Percentiles rank a stretch among this genome's conserved stretches.
Evolutionary conservation across 2,888 invertebrate genomes (phyloP).

Genomic region (Lochmaea capreae): DNA sequence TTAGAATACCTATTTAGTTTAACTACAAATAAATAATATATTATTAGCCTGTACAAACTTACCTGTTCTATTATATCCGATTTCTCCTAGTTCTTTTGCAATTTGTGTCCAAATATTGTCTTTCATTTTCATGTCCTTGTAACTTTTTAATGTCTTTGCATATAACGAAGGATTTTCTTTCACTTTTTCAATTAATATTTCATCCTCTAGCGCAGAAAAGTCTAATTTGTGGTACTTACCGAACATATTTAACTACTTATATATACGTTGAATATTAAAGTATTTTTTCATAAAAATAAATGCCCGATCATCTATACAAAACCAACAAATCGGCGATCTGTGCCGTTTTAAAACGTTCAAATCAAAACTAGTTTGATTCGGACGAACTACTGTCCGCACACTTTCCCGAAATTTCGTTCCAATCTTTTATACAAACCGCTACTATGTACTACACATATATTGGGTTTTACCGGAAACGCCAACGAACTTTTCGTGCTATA

Average conservation of each 20-base stretch:
- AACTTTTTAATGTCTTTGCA: slow-evolving; percentile 22
- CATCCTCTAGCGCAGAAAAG: slow-evolving; percentile 24
- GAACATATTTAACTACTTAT: too few relatives aligned
- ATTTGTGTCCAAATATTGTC: slow-evolving; percentile 20
- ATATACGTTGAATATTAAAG: too few relatives aligned
- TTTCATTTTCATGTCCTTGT: slow-evolving; percentile 23
- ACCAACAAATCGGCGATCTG: too few relatives aligned
- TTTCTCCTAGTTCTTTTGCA: slow-evolving; percentile 14
- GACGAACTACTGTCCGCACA: too few relatives aligned
- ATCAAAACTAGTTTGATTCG: too few relatives aligned
- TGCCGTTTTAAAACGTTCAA: too few relatives aligned
- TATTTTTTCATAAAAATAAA: too few relatives aligned
- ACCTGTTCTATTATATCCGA: slow-evolving; percentile 10
- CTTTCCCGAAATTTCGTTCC: neutral
- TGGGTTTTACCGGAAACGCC: slow-evolving; percentile 18
- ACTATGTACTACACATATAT: slow-evolving; percentile 15
- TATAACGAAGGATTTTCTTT: slow-evolving; percentile 24
- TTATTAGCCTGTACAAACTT: slow-evolving; percentile 2
- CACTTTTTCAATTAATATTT: slow-evolving; percentile 23
- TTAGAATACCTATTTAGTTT: neutral
- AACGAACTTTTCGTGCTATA: too few relatives aligned
- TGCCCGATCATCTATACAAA: too few relatives aligned
- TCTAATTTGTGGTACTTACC: slow-evolving; percentile 14
- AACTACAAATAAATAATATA: slow-evolving; percentile 2
- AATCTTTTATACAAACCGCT: slow-evolving; percentile 15